Evolutionary conservation across 2,113 vertebrate species (phyloP), one percentile per base, ranked within the genome.

Genomic region (Pseudopodoces humilis): DNA sequence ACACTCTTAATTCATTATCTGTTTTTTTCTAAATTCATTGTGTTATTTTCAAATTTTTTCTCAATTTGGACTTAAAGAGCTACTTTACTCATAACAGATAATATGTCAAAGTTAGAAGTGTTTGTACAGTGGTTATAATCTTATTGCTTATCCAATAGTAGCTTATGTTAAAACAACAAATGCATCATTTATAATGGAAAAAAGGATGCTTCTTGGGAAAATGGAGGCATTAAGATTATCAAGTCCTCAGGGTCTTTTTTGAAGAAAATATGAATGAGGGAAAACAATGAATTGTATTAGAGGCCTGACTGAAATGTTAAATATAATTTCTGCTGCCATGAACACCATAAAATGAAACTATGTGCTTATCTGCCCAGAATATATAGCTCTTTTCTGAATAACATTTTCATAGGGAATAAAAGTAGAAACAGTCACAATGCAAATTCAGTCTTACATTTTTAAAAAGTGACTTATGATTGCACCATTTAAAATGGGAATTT

Each of bases 321-420:
- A 17, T 86, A 16, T 52, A 20, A 37, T 88, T 81, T 95, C 88
- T 93, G 22, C 68, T 92, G 31, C 56, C 15, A 20, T 68, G 79
- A 81, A 60, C 22, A 63, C 21, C 31, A 27, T 44, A 67, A 92
- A 92, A 88, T 56, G 18, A 80, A 80, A 64, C 24, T 44, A 33
- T 82, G 22, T 44, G 44, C 13, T 70, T 76, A 52, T 72, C 67
- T 94, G 64, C 15, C 27, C 58, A 60, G 58, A 72, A 86, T 89
- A 81, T 82, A 59, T 58, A 87, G 22, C 15, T 80, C 13, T 92
- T 83, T 78, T 83, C 59, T 88, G 60, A 94, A 85, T 83, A 84
- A 86, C n/a, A 37, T 70, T 93, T 90, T 94, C 18, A 49, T 47
- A 35, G 37, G 24, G 23, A 93, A 94, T 90, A 90, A 60, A 91